Base-by-base conservation (phyloP, 2,797 vertebrate genomes). In the Luscinia megarhynchos region DNA sequence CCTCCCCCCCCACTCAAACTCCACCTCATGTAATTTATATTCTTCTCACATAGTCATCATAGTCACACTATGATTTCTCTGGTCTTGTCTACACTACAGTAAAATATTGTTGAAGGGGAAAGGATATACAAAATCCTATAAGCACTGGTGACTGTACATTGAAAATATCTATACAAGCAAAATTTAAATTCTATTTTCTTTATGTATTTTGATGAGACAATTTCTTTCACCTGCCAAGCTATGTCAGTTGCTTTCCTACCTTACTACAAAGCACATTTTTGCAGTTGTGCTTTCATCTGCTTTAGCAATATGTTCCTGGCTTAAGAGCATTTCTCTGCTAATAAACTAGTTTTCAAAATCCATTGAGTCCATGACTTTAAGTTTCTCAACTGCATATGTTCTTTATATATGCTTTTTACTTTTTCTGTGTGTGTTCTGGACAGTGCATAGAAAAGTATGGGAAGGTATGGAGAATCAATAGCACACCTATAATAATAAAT, bases 401-500 rank as follows among this genome's bases (percentile, higher is more conserved):
- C 2, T 32, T 58, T 34, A 45, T 45, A 45, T 20, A 45, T 45
- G 43, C 43, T 43, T 32, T 14, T 7, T 24, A n/a, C n/a, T 64
- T 3, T 2, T 10, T 18, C 45, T 2, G 24, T n/a, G 16, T 15
- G 7, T 32, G 15, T 10, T 36, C 6, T 78, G 30, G 6, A 8
- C 20, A 58, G 18, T 32, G 21, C 9, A 70, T 73, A 55, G 32
- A 89, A 66, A 80, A 67, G 3, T 48, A 70, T 48, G 23, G 40
- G 24, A 55, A 70, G 24, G 3, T 57, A 53, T 48, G 20, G 43
- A n/a, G 27, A 82, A 51, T 91, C 72, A 83, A 79, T 59, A 76
- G 9, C n/a, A 18, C 63, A 87, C 46, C 53, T 81, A 45, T 61
- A 66, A 50, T 74, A 79, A 75, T 90, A 94, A 91, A 94, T 87